Evolutionary conservation across 2,888 invertebrate genomes (phyloP).

Genomic region (Andrena trimmerana): DNA sequence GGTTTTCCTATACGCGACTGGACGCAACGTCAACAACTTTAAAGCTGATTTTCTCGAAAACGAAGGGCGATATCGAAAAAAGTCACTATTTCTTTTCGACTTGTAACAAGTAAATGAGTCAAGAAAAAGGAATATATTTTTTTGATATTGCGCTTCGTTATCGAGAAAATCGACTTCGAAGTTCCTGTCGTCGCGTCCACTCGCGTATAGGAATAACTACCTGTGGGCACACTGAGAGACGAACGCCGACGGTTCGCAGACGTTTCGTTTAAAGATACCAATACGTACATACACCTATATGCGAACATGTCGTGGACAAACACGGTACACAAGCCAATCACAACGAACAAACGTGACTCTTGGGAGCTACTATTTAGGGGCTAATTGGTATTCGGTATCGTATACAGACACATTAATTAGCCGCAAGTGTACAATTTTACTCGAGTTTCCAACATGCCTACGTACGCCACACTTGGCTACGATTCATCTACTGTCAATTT

Average conservation of each 20-base stretch:
- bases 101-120: no score
- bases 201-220: no score
- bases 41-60: no score
- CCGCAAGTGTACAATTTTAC: constrained; percentile 23
- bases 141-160: no score
- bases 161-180: no score
- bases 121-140: no score
- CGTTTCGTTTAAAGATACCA: constrained; percentile 18
- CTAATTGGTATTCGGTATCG: constrained; percentile 30
- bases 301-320: constrained; percentile 60
- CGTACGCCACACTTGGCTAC: constrained; percentile 30
- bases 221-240: background rate
- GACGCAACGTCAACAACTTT: no score
- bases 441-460: constrained; percentile 48
- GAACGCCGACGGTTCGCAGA: constrained; percentile 42
- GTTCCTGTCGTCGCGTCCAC: no score
- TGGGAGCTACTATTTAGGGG: constrained; percentile 25
- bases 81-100: no score
- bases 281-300: constrained; percentile 41
- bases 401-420: constrained; percentile 3
- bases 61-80: no score
- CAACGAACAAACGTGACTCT: constrained; percentile 49
- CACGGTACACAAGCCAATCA: constrained; percentile 57
- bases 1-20: no score
- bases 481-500: constrained; percentile 21